A percentile compares a stretch with the other conserved stretches of the same genome.
These are phyloP conservation scores for Cryptosula pallasiana DNA, from an alignment of 2,888 invertebrate species.

Conservation along the genomic window DNA sequence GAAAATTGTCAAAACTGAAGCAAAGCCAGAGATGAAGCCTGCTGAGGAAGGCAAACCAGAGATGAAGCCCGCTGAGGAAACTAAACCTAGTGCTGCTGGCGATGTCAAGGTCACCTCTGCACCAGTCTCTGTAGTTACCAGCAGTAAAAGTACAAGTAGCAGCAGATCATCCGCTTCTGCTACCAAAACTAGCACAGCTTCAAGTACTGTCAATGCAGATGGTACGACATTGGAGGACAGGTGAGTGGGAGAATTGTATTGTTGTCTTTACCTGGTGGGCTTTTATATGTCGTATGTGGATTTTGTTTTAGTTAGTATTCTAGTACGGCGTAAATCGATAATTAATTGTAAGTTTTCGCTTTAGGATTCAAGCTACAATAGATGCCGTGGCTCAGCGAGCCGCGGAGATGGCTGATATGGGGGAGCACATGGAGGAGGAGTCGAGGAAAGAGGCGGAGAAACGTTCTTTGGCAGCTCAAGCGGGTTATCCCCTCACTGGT, in stretches of 20 bases:
- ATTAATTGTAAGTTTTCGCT: too few species aligned
- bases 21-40: neutral
- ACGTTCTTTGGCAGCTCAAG: neutral
- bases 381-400: neutral
- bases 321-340: too few species aligned
- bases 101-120: neutral
- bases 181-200: neutral
- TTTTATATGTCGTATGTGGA: too few species aligned
- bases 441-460: slow-evolving; percentile 1
- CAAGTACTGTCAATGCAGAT: neutral
- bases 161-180: neutral
- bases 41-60: neutral
- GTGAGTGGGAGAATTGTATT: too few species aligned
- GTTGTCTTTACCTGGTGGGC: too few species aligned
- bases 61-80: neutral
- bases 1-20: neutral
- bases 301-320: too few species aligned
- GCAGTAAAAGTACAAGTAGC: neutral
- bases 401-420: neutral
- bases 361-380: neutral
- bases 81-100: neutral
- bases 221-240: neutral
- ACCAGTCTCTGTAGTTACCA: neutral
- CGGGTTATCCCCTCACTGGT: neutral
- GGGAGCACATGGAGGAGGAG: neutral